Evolutionary conservation across 2,888 invertebrate species (phyloP).

Genomic region (Ochropleura leucogaster): DNA sequence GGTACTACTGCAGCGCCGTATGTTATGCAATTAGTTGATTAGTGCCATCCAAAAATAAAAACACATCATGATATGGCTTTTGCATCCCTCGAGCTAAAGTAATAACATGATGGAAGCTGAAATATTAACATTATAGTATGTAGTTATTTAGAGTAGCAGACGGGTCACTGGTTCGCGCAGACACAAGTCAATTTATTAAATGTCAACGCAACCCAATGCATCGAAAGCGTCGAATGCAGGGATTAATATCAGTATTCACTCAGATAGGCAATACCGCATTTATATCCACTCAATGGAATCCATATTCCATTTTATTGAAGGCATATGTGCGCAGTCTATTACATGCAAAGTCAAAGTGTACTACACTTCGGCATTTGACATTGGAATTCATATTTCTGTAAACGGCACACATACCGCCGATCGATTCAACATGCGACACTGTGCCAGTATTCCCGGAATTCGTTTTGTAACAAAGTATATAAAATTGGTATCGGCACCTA

Average conservation of each 20-base stretch:
- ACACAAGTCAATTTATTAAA: constrained; percentile 85
- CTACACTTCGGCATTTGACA: constrained; percentile 49
- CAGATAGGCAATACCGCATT: constrained; percentile 71
- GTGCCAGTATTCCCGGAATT: constrained; percentile 52
- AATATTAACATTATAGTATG: constrained; percentile 45
- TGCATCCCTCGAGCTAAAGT: constrained; percentile 24
- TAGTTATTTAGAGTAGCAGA: constrained; percentile 48
- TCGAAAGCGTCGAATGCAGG: constrained; percentile 73
- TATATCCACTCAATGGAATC: constrained; percentile 62
- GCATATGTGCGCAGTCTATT: constrained; percentile 23
- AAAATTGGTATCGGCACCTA: constrained; percentile 47
- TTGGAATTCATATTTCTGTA: constrained; percentile 67
- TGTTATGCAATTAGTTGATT: constrained; percentile 41
- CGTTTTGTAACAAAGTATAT: constrained; percentile 49
- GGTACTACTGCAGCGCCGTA: constrained; percentile 17
- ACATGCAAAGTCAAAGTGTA: constrained; percentile 30
- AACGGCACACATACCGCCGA: constrained; percentile 43
- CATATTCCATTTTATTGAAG: constrained; percentile 62
- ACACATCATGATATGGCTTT: not conserved
- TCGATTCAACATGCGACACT: constrained; percentile 49
- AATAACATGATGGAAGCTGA: constrained; percentile 41
- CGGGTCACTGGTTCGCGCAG: constrained; percentile 78
- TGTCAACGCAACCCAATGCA: constrained; percentile 83
- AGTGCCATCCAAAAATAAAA: constrained; percentile 14
- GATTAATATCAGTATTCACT: constrained; percentile 78